Conservation (phyloP, 1,140 invertebrate species). For the Drosophila pruinosa region DNA sequence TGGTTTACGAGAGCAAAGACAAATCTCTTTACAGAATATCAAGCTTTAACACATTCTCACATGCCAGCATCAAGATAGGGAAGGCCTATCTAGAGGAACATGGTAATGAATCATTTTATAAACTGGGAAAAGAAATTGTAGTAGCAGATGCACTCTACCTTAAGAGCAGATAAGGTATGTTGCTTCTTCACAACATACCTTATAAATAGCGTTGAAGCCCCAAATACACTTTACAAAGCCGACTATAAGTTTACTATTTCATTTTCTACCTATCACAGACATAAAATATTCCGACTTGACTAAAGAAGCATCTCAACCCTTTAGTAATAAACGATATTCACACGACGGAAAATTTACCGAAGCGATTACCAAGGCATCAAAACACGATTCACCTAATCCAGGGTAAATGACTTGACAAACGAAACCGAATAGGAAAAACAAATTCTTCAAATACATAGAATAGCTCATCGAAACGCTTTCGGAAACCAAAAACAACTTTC, state of each 20-base stretch:
- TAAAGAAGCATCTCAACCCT: conserved; percentile 26
- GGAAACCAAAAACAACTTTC: conserved; percentile 41
- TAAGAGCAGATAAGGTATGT: background rate
- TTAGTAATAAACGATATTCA: conserved; percentile 28
- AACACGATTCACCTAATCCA: background rate
- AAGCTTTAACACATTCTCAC: background rate
- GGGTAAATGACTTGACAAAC: too few species aligned
- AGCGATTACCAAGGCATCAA: conserved; percentile 31
- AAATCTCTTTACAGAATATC: conserved; percentile 31
- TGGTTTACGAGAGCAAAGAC: conserved; percentile 54
- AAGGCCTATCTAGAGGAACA: too few species aligned
- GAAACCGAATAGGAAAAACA: too few species aligned
- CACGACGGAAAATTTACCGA: conserved; percentile 26
- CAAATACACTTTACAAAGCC: background rate
- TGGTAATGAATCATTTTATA: background rate
- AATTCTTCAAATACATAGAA: conserved; percentile 29
- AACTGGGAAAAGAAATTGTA: background rate
- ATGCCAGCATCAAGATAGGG: too few species aligned
- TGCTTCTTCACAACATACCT: background rate
- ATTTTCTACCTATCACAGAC: background rate
- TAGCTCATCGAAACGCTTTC: conserved; percentile 26
- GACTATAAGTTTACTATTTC: background rate
- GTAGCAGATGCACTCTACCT: conserved; percentile 2
- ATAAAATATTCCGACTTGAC: background rate
- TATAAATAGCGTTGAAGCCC: background rate